Evolutionary conservation across 2,797 vertebrate genomes (phyloP), one percentile per base, ranked within the genome.

Genomic region (Lemur catta): DNA sequence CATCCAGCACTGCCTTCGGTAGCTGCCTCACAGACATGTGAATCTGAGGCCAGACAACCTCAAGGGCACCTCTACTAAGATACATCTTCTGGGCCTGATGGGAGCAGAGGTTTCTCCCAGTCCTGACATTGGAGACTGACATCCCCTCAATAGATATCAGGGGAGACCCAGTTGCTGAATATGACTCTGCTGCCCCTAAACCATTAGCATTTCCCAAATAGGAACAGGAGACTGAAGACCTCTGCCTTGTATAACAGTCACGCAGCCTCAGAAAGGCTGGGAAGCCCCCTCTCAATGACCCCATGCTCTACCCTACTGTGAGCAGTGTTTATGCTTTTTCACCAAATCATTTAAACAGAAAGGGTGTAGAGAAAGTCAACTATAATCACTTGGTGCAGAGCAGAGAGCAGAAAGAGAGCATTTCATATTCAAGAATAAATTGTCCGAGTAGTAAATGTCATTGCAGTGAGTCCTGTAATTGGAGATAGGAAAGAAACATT

Each of bases 391-490:
- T 50, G 38, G 86, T 75, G 43, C 55, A 78, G 55, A 91, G 92
- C 92, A 94, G 28, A 48, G 67, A 71, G 38, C 35, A 50, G 55
- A 82, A 35, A 50, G 41, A 91, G 43, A 67, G 65, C 71, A 87
- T 63, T 97, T 95, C 59, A 82, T 48, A 65, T 88, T 91, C 78
- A 82, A 96, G 89, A 95, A 93, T 75, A 96, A 94, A 96, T 88
- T 84, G 48, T 92, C 38, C 24, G 9, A 84, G 75, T 72, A 96
- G 61, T 67, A 84, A 97, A 95, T 95, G 76, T 96, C 91, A 81
- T 20, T 71, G 9, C 11, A 28, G 46, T 90, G 55, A 96, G 35
- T 65, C 46, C 93, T 75, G 1, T 84, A 72, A 84, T 4, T 48
- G 41, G 3, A 94, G 76, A 65, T 13, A 52, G 43, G 38, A 84